phyloP scores from a whole-genome alignment of 2,888 invertebrate species.

The Zelleria hepariella region DNA sequence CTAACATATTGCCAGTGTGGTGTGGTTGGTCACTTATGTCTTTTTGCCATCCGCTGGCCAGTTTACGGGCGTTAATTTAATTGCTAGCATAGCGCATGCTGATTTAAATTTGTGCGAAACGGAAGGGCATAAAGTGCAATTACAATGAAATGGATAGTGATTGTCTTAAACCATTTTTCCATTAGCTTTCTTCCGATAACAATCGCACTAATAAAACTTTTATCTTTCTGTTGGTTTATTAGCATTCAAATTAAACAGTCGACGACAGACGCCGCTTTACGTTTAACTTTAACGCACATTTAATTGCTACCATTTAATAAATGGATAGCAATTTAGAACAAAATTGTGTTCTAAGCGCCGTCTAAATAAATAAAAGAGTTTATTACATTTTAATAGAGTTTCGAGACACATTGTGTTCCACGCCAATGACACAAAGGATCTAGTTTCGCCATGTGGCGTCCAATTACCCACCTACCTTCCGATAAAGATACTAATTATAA shows the following conservation, averaged over 20 bases:
- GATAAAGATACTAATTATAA: slow-evolving; percentile 58
- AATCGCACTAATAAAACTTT: neutral
- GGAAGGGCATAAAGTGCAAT: slow-evolving; percentile 12
- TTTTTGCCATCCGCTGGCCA: slow-evolving; percentile 9
- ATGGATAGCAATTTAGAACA: neutral
- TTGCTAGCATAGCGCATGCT: neutral
- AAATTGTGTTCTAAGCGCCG: neutral
- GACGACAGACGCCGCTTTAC: neutral
- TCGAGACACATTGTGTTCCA: slow-evolving; percentile 2
- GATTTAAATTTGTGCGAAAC: slow-evolving; percentile 9
- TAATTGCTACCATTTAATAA: neutral
- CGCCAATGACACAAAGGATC: slow-evolving; percentile 25
- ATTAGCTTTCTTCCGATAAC: slow-evolving; percentile 4
- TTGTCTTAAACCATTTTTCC: slow-evolving; percentile 2
- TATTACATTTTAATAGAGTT: neutral
- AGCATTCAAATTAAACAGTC: too few species aligned
- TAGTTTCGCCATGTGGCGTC: slow-evolving; percentile 30
- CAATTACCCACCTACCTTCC: slow-evolving; percentile 53
- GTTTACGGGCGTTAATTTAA: slow-evolving; percentile 3
- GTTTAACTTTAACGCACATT: neutral
- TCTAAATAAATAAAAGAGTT: neutral
- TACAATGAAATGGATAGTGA: slow-evolving; percentile 3
- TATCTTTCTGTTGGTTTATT: neutral
- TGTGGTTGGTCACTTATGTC: slow-evolving; percentile 1
- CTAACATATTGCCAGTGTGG: neutral